Base-by-base conservation (phyloP, 2,797 vertebrate species). In the Rhinogobio ventralis region DNA sequence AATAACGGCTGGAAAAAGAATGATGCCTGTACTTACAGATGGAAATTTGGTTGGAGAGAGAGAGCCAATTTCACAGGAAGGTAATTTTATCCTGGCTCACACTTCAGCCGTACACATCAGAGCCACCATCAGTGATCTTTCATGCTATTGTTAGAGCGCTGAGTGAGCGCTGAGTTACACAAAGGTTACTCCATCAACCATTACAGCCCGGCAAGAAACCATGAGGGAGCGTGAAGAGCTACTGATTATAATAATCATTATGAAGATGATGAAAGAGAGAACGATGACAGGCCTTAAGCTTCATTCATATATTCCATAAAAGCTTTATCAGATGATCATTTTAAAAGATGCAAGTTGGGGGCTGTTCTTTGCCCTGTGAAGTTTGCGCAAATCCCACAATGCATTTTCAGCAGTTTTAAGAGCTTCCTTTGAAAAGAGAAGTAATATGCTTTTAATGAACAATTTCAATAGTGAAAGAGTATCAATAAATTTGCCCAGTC, bases 61-160 rank as follows among this genome's bases (percentile, higher is more conserved):
- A 84, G 62, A 89, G 86, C 91, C 92, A 91, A 94, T 94, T 90
- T 91, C 88, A 90, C 88, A 91, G 90, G 91, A 93, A 94, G 92
- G 93, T 92, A 66, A 94, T 93, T 93, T 93, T 90, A 92, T 92
- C 89, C 89, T 88, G 74, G 88, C 89, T 87, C 69, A 86, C 90
- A 88, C 86, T 82, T 62, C 46, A 85, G 73, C 46, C 45, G 25
- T 55, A 85, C 73, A 87, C 86, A 87, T 87, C 83, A 87, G 79
- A 82, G 79, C 67, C 79, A 78, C 74, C 83, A 78, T 82, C 55
- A 62, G 80, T 23, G 68, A 83, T 85, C 51, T 60, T 78, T 85
- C 68, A 57, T 28, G 62, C 80, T 76, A 76, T 79, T 88, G 79
- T 87, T 85, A 85, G 73, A 77, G 83, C 60, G 4, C 64, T 45